Evolutionary conservation across 2,888 invertebrate species (phyloP).

Genomic region (Perithous albicinctus): DNA sequence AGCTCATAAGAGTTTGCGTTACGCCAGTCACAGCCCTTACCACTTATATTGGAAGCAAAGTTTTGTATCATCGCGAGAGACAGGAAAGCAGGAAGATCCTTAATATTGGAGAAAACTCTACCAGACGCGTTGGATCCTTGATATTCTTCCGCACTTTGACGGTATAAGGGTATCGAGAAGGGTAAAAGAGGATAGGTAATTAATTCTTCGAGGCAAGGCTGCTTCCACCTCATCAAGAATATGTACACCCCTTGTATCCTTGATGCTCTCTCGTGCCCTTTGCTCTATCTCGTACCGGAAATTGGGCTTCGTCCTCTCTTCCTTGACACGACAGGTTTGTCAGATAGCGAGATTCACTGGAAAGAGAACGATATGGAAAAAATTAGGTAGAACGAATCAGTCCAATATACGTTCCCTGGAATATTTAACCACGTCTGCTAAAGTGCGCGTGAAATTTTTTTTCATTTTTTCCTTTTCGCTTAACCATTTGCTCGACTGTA

Average conservation of each 20-base stretch:
- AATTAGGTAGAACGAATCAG: too few species aligned
- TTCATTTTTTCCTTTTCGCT: too few species aligned
- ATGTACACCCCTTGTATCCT: not conserved
- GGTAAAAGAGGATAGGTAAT: constrained; percentile 33
- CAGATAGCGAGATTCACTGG: not conserved
- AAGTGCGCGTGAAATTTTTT: too few species aligned
- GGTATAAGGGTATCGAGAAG: constrained; percentile 4
- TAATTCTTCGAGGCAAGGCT: constrained; percentile 4
- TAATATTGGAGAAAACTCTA: not conserved
- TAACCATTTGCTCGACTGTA: too few species aligned
- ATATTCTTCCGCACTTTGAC: not conserved
- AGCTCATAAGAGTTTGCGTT: not conserved
- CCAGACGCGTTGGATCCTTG: not conserved
- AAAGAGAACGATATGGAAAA: too few species aligned
- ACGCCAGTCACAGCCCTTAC: constrained; percentile 22
- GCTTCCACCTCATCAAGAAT: constrained; percentile 24
- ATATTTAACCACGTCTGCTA: too few species aligned
- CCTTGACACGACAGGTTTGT: not conserved
- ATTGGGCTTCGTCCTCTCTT: not conserved
- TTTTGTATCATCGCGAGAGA: constrained; percentile 1
- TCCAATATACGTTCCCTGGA: too few species aligned
- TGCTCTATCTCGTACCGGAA: not conserved
- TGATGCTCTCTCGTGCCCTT: not conserved
- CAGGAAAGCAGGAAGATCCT: not conserved
- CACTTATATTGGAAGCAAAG: constrained; percentile 5